Conservation (phyloP, 1,140 invertebrate genomes). For the Euura saliciscinereae region DNA sequence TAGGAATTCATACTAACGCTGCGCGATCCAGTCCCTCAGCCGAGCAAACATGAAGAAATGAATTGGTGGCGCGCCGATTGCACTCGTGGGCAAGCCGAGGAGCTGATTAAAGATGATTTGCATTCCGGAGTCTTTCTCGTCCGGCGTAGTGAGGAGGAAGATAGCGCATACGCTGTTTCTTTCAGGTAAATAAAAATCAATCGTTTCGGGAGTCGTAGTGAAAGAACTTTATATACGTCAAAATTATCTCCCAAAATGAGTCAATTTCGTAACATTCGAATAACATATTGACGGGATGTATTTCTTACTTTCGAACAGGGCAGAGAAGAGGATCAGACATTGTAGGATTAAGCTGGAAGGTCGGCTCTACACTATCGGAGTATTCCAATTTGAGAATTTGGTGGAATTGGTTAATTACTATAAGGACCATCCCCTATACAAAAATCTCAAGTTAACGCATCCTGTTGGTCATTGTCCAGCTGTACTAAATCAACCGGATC, state of each 20-base stretch:
- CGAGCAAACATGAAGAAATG: conserved; percentile 85
- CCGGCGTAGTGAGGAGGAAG: conserved; percentile 77
- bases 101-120: conserved; percentile 74
- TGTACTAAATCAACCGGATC: not conserved
- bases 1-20: conserved; percentile 81
- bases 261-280: not conserved
- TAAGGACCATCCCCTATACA: conserved; percentile 83
- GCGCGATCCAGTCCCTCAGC: conserved; percentile 86
- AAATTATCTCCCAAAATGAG: not conserved
- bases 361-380: conserved; percentile 82
- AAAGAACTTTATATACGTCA: not conserved
- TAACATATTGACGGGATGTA: not conserved
- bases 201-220: not conserved
- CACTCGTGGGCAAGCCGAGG: conserved; percentile 77
- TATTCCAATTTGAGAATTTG: conserved; percentile 84
- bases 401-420: conserved; percentile 86
- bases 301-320: conserved; percentile 63
- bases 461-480: conserved; percentile 70
- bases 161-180: conserved; percentile 82
- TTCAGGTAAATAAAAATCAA: conserved; percentile 68
- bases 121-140: conserved; percentile 88
- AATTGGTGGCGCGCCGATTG: conserved; percentile 86
- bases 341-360: conserved; percentile 88
- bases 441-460: conserved; percentile 78
- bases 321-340: conserved; percentile 89